Evolutionary conservation across 2,113 vertebrate genomes (phyloP).

Genomic region (Gadus chalcogrammus): DNA sequence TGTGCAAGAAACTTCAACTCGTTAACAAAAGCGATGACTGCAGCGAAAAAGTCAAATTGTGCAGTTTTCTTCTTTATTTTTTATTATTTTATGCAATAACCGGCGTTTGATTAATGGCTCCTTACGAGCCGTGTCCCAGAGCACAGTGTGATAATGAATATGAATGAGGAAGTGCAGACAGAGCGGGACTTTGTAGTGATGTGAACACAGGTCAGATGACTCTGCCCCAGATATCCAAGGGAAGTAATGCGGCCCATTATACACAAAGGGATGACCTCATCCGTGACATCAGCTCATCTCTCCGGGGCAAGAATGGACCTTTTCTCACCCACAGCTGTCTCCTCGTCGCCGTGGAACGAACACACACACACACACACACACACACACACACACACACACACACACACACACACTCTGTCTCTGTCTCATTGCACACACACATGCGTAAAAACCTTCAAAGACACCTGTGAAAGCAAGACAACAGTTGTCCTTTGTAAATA

Average conservation of each 20-base stretch:
- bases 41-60: too few species aligned
- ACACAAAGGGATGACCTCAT: slow-evolving; percentile 72
- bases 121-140: slow-evolving; percentile 21
- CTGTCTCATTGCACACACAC: background rate
- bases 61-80: too few species aligned
- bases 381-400: slow-evolving; percentile 2
- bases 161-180: slow-evolving; percentile 65
- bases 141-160: slow-evolving; percentile 53
- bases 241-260: slow-evolving; percentile 64
- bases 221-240: slow-evolving; percentile 42
- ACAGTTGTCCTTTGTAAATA: slow-evolving; percentile 43
- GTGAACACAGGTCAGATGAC: slow-evolving; percentile 41
- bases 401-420: slow-evolving; percentile 14
- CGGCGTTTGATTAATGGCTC: too few species aligned
- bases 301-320: slow-evolving; percentile 66
- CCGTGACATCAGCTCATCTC: slow-evolving; percentile 69
- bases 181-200: slow-evolving; percentile 57
- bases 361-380: background rate
- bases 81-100: too few species aligned
- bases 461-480: slow-evolving; percentile 2
- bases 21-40: too few species aligned
- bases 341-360: slow-evolving; percentile 28
- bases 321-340: slow-evolving; percentile 46
- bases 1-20: too few species aligned
- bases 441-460: background rate